These are phyloP conservation scores for Dipodomys spectabilis DNA, from an alignment of 2,113 vertebrate species.

Conservation along the genomic window DNA sequence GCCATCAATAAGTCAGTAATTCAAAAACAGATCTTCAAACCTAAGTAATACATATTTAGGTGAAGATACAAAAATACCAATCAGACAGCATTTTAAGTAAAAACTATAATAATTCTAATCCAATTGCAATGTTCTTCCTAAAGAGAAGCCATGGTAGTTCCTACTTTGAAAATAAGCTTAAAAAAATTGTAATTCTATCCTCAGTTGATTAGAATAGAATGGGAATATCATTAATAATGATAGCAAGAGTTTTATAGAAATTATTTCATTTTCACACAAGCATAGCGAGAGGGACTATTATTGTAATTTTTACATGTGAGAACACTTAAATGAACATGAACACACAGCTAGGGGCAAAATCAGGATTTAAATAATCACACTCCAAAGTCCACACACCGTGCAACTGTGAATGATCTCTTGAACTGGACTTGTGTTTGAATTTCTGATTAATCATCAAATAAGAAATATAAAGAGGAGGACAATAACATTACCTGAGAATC, in stretches of 20 bases:
- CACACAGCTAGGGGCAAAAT: neutral
- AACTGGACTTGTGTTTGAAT: neutral
- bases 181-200: neutral
- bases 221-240: constrained; percentile 19
- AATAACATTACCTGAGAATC: neutral
- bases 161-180: constrained; percentile 16
- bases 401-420: neutral
- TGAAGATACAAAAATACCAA: constrained; percentile 5
- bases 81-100: constrained; percentile 32
- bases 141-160: neutral
- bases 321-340: neutral
- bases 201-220: neutral
- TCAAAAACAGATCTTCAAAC: constrained; percentile 48
- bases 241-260: neutral
- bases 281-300: neutral
- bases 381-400: neutral
- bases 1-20: neutral
- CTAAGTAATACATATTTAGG: constrained; percentile 9
- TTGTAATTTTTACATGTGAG: neutral
- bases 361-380: neutral
- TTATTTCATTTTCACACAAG: constrained; percentile 18
- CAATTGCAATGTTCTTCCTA: neutral
- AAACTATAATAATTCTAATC: neutral
- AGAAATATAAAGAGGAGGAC: neutral
- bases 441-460: neutral